Evolutionary conservation across 35 echinoderm and acorn worm genomes (phyloP).

Genomic region (Lytechinus variegatus): DNA sequence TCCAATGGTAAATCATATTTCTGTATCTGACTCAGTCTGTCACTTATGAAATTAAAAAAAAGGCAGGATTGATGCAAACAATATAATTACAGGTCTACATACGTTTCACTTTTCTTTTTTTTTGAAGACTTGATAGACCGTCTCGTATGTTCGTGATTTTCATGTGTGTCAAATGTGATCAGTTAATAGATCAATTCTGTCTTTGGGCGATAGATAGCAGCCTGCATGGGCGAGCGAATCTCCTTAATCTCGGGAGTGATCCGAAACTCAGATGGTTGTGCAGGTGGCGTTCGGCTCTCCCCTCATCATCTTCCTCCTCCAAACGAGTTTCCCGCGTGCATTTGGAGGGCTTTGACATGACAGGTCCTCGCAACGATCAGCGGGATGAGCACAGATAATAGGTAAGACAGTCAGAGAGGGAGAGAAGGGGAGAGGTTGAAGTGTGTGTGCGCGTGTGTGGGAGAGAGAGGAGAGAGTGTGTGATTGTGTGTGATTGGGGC

Average conservation of each 20-base stretch:
- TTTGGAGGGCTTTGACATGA: neutral
- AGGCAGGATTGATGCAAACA: neutral
- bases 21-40: no score
- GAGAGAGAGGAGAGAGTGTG: neutral
- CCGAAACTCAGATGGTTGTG: neutral
- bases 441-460: neutral
- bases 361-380: neutral
- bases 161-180: neutral
- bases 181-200: slow-evolving; percentile 20
- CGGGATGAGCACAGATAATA: neutral
- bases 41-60: neutral
- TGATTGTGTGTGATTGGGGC: neutral
- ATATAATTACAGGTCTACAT: neutral
- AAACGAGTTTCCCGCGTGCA: neutral
- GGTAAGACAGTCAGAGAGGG: neutral
- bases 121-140: neutral
- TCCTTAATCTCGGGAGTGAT: neutral
- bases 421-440: no score
- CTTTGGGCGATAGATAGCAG: neutral
- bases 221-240: neutral
- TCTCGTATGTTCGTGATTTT: neutral
- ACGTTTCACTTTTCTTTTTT: neutral
- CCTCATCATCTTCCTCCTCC: neutral
- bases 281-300: neutral
- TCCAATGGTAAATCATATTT: no score